Conservation (phyloP, 2,113 vertebrate genomes). For the Myrmecobius fasciatus region DNA sequence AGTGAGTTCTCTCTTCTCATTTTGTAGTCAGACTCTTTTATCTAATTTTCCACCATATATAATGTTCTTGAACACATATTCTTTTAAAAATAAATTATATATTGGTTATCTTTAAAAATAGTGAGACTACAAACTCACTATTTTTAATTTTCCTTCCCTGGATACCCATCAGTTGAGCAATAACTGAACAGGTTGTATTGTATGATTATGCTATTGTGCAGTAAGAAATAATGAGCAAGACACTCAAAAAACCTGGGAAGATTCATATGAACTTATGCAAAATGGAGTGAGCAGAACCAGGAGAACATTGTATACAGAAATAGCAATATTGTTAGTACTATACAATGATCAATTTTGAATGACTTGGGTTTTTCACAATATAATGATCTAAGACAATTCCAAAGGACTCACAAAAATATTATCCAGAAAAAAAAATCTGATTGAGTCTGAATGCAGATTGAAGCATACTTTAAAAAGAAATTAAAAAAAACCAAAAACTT, state of each 20-base stretch:
- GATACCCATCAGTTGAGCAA: not conserved
- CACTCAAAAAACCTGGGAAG: not conserved
- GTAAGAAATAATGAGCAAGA: not conserved
- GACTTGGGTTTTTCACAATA: not conserved
- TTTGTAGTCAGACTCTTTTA: not conserved
- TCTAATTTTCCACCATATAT: too few species aligned
- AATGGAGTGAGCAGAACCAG: not conserved
- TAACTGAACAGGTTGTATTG: not conserved
- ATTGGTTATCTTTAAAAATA: not conserved
- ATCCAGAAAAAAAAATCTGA: not conserved
- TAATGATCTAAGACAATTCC: not conserved
- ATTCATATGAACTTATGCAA: not conserved
- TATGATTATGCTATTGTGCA: not conserved
- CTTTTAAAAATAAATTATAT: not conserved
- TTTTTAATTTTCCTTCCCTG: not conserved
- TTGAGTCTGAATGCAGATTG: not conserved
- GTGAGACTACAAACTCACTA: not conserved
- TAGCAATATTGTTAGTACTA: not conserved
- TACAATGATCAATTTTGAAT: not conserved
- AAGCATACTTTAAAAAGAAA: not conserved
- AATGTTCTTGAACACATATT: not conserved
- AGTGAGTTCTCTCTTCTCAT: too few species aligned
- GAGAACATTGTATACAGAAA: not conserved
- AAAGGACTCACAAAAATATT: not conserved
- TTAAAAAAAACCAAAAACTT: not conserved